phyloP scores from a whole-genome alignment of 2,888 invertebrate species.

The Toxonevra muliebris region DNA sequence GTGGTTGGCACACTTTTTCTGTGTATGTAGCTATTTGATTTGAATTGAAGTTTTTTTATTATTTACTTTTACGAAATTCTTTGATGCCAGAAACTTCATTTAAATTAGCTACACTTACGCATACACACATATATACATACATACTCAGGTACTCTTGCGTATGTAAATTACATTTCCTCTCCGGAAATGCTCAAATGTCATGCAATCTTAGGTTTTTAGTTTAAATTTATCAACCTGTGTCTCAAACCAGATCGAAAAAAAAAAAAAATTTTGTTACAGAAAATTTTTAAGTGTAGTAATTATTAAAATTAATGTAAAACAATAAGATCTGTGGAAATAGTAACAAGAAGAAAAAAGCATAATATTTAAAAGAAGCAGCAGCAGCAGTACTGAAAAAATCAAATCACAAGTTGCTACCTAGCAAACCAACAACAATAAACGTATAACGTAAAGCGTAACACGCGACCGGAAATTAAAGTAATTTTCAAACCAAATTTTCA shows the following conservation, averaged over 20 bases:
- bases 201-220: constrained; percentile 42
- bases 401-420: background rate
- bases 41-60: too few species aligned
- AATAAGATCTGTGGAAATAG: constrained; percentile 29
- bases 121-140: too few species aligned
- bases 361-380: background rate
- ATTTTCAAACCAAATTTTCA: constrained; percentile 45
- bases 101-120: too few species aligned
- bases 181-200: constrained; percentile 52
- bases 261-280: too few species aligned
- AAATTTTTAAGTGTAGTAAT: constrained; percentile 47
- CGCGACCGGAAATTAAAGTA: constrained; percentile 60
- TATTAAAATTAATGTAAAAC: constrained; percentile 51
- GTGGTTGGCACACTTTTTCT: too few species aligned
- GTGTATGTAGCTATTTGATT: too few species aligned
- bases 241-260: too few species aligned
- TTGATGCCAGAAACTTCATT: too few species aligned
- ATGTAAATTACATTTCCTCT: constrained; percentile 56
- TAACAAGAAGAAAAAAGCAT: background rate
- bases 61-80: too few species aligned
- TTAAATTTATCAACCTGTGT: background rate
- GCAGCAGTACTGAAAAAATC: background rate
- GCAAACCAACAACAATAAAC: background rate
- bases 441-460: constrained; percentile 40
- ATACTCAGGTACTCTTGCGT: constrained; percentile 18